These are phyloP conservation scores for Sipunculus nudus DNA, from an alignment of 2,888 invertebrate genomes.

Conservation along the genomic window DNA sequence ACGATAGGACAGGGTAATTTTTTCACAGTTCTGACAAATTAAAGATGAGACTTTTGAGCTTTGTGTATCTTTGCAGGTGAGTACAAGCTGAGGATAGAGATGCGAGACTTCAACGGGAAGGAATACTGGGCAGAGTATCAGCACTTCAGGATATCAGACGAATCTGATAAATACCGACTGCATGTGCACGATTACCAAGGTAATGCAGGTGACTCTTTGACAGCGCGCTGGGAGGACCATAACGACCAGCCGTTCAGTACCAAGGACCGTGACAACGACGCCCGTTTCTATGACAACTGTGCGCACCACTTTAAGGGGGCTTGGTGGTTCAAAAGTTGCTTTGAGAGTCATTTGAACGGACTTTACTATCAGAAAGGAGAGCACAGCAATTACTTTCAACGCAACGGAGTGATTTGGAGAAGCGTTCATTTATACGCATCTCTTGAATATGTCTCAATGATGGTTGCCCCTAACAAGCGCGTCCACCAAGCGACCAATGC, in stretches of 20 bases:
- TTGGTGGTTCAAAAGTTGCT: conserved; percentile 65
- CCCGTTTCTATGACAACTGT: conserved; percentile 62
- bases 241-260: conserved; percentile 92
- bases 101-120: conserved; percentile 86
- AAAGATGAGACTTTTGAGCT: too few relatives aligned
- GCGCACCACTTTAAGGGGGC: conserved; percentile 60
- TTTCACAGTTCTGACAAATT: too few relatives aligned
- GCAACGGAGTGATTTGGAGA: conserved; percentile 65
- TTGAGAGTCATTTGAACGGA: conserved; percentile 63
- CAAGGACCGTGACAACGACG: conserved; percentile 88
- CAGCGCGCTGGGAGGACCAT: conserved; percentile 76
- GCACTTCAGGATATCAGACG: conserved; percentile 76
- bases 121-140: conserved; percentile 84
- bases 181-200: conserved; percentile 80
- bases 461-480: conserved; percentile 49
- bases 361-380: conserved; percentile 58
- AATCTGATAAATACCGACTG: conserved; percentile 78
- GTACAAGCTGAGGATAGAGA: conserved; percentile 82
- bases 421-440: conserved; percentile 60
- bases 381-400: conserved; percentile 60
- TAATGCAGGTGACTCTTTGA: conserved; percentile 87
- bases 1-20: too few relatives aligned
- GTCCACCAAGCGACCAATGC: too few relatives aligned
- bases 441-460: conserved; percentile 58
- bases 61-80: conserved; percentile 72